phyloP scores from a whole-genome alignment of 2,797 vertebrate genomes.

The Helostoma temminkii region DNA sequence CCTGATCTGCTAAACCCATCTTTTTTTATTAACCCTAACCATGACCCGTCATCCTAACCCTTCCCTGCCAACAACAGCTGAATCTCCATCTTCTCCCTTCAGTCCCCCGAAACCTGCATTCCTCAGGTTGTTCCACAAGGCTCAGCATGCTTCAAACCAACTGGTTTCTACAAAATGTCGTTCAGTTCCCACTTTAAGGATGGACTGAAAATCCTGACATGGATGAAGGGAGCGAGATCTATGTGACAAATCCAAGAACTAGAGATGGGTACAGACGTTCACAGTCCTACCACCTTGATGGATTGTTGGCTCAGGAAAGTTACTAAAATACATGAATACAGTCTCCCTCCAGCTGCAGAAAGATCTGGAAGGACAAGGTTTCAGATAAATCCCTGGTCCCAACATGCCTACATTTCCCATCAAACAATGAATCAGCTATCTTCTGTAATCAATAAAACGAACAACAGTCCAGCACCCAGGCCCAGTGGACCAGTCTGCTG shows the following conservation, averaged over 20 bases:
- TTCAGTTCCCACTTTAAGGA: background rate
- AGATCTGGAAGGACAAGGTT: background rate
- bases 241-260: background rate
- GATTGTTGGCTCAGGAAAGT: background rate
- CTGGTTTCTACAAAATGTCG: background rate
- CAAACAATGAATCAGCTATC: background rate
- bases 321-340: background rate
- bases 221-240: background rate
- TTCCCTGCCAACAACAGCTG: background rate
- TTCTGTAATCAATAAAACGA: background rate
- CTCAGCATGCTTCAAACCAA: background rate
- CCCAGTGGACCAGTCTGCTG: background rate
- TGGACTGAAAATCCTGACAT: background rate
- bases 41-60: background rate
- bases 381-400: no score
- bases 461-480: no score
- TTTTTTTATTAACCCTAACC: background rate
- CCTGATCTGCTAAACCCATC: slow-evolving; percentile 5
- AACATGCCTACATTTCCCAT: background rate
- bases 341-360: background rate
- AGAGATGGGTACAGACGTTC: background rate
- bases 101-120: background rate
- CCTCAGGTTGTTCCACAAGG: no score
- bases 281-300: background rate
- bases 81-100: no score